Base-by-base conservation (phyloP, 1,140 invertebrate genomes). In the Meloidogyne hapla region DNA sequence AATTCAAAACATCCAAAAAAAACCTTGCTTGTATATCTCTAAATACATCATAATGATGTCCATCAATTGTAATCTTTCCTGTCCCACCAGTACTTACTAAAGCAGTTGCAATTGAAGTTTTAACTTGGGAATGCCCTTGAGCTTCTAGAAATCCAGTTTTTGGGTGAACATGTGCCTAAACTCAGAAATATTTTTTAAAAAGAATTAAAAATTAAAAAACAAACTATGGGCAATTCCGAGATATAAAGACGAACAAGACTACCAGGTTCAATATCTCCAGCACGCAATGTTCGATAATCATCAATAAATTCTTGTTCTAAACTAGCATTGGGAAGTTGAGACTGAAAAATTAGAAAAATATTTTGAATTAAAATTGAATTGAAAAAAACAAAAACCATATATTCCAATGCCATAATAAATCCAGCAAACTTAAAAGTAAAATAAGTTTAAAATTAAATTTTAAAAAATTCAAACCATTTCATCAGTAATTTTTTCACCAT, bases 331-430 rank as follows among this genome's bases (percentile, higher is more conserved):
- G 42, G 42, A 45, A 45, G 42, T 45, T 45, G 42, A 45, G 42
- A 15, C 42, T 45, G 13, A 15, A 45, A 45, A 45, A 8, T 15
- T 2, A 45, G 18, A 15, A 45, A 15, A 45, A 42, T 10, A 42
- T 1, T 8, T 8, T 4, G 9, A 9, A 42, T 42, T 42, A 42
- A 42, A 42, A 12, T 2, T 1, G 13, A 45, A 18, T 45, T 2
- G 4, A 45, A 45, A n/a, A n/a, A 45, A 45, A 38, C 2, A 18
- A 2, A n/a, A 56, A 48, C 69, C 42, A 85, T 61, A 72, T 87
- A 76, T 18, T 85, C 85, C 18, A 85, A 74, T 25, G 84, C 85
- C 42, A 85, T 75, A 13, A 86, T 68, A 10, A 84, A 76, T 28
- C 81, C 76, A 12, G 73, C 82, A 63, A 85, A 86, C 78, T 86